Base-by-base conservation (phyloP, 2,113 vertebrate species). In the Corythoichthys haematopterus region DNA sequence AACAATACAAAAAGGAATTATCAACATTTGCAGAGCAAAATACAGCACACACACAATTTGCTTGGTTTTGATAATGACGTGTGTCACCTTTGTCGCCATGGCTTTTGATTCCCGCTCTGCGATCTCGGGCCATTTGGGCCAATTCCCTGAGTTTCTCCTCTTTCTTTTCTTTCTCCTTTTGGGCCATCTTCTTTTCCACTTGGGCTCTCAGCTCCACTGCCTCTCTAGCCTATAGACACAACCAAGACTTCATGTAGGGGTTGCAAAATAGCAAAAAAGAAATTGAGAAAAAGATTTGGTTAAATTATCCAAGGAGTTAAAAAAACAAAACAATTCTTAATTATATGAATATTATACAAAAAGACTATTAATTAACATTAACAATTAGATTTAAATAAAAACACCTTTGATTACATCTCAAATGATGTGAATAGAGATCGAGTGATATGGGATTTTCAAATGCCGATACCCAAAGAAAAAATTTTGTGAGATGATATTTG, bases 141-240 rank as follows among this genome's bases (percentile, higher is more conserved):
- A 98, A 88, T 84, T 98, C 97, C 80, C 97, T 83, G 15, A 99
- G 94, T 76, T 98, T 98, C 82, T 98, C 96, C 80, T 99, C 96
- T 16, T 98, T 98, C 83, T 98, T 98, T 68, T 99, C 97, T 74
- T 99, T 98, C 85, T 99, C 96, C 48, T 98, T 99, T 80, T 99
- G 97, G 38, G 97, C 97, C 95, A 98, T 98, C 87, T 99, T 99
- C 84, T 97, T 95, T 82, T 99, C 97, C 16, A 99, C 97, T 74
- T 99, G 97, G 28, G 97, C 97, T 80, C 97, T 92, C 96, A 98
- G 98, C 90, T 99, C 97, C 66, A 99, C 97, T 0, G 96, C 96
- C 79, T 99, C 97, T 72, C 96, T 93, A 86, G 97, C 97, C 97
- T 99, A 70, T 0, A 35, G 3, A 78, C 2, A 56, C 2, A 60